Base-by-base conservation (phyloP, 2,888 invertebrate species). In the Falcaria lacertinaria region DNA sequence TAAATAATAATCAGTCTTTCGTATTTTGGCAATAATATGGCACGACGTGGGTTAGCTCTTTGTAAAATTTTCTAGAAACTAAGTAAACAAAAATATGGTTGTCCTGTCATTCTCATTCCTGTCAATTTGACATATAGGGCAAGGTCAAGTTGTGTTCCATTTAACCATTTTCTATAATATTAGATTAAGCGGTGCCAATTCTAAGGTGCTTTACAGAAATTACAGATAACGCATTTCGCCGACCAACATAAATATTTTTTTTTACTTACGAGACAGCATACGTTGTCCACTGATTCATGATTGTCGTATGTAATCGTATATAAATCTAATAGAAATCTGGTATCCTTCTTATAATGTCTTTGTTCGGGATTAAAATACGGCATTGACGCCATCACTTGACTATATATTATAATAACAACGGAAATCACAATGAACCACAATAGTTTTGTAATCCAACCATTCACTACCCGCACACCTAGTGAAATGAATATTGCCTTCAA, bases 321-420 rank as follows among this genome's bases (percentile, higher is more conserved):
- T 51, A 96, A 91, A 89, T 96, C 96, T 69, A 93, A 89, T 48
- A 96, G 91, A 83, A 95, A 96, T 60, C 95, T 89, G 36, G 95
- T 95, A 73, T 96, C 96, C 84, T 96, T 96, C 85, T 96, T 96
- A 76, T 96, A 96, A 83, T 96, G 95, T 66, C 95, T 91, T 79
- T 93, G 89, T 84, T 90, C 90, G 47, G 85, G 80, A 62, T 90
- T 80, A 69, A 89, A 80, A 73, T 90, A 90, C 52, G 90, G 89
- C 81, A 90, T 74, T 55, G 90, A 90, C 75, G 84, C 80, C 88
- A 88, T 88, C 68, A 75, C 76, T 64, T 48, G 39, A 45, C 52
- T 56, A 40, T 47, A 53, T 44, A 60, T 49, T 45, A 41, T 43
- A 45, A 32, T 25, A 14, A 35, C 45, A 54, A 50, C 50, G 44